Conservation (phyloP, 1,140 invertebrate species). For the Drosophila pachea region DNA sequence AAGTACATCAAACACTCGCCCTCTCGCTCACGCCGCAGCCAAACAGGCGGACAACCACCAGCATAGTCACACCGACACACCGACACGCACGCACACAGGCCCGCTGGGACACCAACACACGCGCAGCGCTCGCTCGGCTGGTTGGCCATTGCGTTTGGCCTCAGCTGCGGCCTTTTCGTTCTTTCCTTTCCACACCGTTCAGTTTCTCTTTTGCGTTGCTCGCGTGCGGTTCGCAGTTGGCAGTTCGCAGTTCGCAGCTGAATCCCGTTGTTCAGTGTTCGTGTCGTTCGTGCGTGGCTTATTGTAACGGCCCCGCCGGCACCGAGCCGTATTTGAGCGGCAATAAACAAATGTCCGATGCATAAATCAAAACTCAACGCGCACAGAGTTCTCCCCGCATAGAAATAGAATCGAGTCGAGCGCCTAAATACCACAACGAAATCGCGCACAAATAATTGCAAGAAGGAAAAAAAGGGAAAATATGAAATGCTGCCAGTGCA, state of each 20-base stretch:
- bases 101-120: slow-evolving; percentile 10
- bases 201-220: slow-evolving; percentile 60
- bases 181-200: slow-evolving; percentile 34
- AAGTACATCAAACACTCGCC: not conserved
- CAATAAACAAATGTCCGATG: slow-evolving; percentile 47
- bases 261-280: not conserved
- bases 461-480: slow-evolving; percentile 1
- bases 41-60: slow-evolving; percentile 28
- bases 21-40: slow-evolving; percentile 17
- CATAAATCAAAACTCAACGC: slow-evolving; percentile 44
- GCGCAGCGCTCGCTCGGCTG: slow-evolving; percentile 16
- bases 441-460: slow-evolving; percentile 31
- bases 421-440: slow-evolving; percentile 36
- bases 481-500: slow-evolving; percentile 21
- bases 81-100: slow-evolving; percentile 14
- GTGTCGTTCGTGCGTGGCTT: slow-evolving; percentile 25
- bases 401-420: slow-evolving; percentile 28
- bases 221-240: slow-evolving; percentile 60
- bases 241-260: slow-evolving; percentile 42
- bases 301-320: slow-evolving; percentile 28
- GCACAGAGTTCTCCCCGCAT: slow-evolving; percentile 21
- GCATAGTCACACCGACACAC: slow-evolving; percentile 9
- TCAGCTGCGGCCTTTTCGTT: slow-evolving; percentile 17
- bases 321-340: slow-evolving; percentile 18
- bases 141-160: slow-evolving; percentile 52